phyloP scores from a whole-genome alignment of 2,888 invertebrate species.

The Trachelus stipa region DNA sequence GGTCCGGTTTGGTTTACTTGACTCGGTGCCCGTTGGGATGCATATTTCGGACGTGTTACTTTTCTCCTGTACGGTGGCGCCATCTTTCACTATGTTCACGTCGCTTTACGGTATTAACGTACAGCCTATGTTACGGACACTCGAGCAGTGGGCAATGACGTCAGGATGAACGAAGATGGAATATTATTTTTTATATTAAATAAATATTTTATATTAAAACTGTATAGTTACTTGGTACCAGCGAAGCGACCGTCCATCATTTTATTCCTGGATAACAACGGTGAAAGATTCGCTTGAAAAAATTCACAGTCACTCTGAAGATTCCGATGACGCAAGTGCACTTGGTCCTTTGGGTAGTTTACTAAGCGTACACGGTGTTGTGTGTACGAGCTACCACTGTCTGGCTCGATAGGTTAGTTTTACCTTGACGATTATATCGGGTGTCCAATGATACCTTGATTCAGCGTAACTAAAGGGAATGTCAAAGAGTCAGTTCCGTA shows the following conservation, averaged over 20 bases:
- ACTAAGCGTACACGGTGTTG: not conserved
- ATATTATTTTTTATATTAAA: not conserved
- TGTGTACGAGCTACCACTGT: not conserved
- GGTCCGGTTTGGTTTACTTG: not conserved
- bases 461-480: not conserved
- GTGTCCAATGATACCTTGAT: not conserved
- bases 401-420: not conserved
- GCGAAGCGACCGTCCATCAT: not conserved
- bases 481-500: not conserved
- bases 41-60: not conserved
- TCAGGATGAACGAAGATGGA: not conserved
- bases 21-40: not conserved
- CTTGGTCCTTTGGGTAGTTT: not conserved
- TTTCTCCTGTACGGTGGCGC: slow-evolving; percentile 6
- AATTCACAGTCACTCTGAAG: not conserved
- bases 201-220: not conserved
- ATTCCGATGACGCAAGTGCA: not conserved
- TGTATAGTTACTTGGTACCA: not conserved
- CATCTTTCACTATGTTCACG: not conserved
- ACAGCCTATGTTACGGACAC: not conserved
- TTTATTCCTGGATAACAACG: not conserved
- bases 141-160: not conserved
- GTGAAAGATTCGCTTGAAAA: not conserved
- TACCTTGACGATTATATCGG: not conserved
- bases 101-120: not conserved